Base-by-base conservation (phyloP, 2,113 vertebrate genomes). In the Heterotilapia buettikoferi region DNA sequence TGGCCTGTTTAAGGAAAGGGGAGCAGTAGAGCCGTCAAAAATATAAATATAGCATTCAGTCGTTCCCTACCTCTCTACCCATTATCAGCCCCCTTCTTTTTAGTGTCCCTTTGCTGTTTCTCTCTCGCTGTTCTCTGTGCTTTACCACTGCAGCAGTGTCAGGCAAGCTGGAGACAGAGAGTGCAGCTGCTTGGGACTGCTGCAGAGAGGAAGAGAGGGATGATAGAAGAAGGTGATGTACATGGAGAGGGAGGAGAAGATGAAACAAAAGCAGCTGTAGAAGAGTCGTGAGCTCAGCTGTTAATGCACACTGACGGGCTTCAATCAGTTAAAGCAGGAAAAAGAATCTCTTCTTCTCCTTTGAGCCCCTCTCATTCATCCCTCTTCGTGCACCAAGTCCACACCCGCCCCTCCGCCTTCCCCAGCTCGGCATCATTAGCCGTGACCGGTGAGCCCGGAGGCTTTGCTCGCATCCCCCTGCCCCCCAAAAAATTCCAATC, bases 71-170 rank as follows among this genome's bases (percentile, higher is more conserved):
- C 40, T 45, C 38, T 83, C n/a, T 6, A 8, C 33, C 24, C 45
- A 53, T 57, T 43, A 33, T 76, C 50, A 57, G 29, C 47, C 21
- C 50, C 43, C 87, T 54, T 26, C 45, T 57, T 31, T n/a, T 61
- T 18, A 68, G 63, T 50, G 3, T 87, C 84, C 54, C 80, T 88
- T 31, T 61, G 7, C 81, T 33, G 5, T 53, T 10, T 68, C 45
- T 54, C 56, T 73, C 84, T 86, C 16, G 85, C 43, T 29, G 88
- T 10, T 40, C 59, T 84, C 81, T 80, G 86, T 90, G 79, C 90
- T 87, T 76, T 33, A 90, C 84, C 94, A 93, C 94, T 95, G 94
- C 95, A 93, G 94, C 89, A 84, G 83, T 59, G 73, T 79, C 53
- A 86, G 86, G 57, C 87, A 12, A 57, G 85, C 93, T 87, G 82